Evolutionary conservation across 2,888 invertebrate species (phyloP), one percentile per base, ranked within the genome.

Genomic region (Drosophila kambysellisi): DNA sequence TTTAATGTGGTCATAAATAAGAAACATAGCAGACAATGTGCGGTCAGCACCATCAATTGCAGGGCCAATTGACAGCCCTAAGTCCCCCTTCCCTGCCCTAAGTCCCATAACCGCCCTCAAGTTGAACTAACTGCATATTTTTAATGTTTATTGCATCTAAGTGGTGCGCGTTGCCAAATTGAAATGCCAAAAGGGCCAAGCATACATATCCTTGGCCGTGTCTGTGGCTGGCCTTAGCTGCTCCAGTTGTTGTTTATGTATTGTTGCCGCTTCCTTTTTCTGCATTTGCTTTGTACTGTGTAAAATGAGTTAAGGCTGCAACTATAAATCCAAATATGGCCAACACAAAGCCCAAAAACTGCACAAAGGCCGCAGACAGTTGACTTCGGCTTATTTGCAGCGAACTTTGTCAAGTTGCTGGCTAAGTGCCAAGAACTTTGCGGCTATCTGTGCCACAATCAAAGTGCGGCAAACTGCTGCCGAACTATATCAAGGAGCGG

Each of bases 1-100:
- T 88, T 82, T 88, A 83, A 83, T 82, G 76, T 64, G 86, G 65
- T 33, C 88, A 86, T 86, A 86, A 86, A 86, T 86, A 86, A 81
- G 76, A 60, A 67, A 79, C 73, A 63, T 67, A 63, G 53, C 60
- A 68, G 59, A 74, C 81, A 83, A 72, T 65, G 81, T 81, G 76
- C 70, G 84, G 68, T 73, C 77, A 66, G 59, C 54, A 61, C 83
- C 74, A 80, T 80, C 82, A 87, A 83, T 86, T 83, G 77, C 80
- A 82, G 41, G 58, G 74, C 70, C 83, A 85, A 85, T 87, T 72
- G 87, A 70, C 70, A 57, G 59, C 52, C 46, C 60, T 54, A 20
- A 51, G 30, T 20, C 29, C 37, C 15, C 17, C 12, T 25, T 32
- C 1, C 43, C 12, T 30, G 2, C 15, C 12, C 35, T 9, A 12